phyloP scores from a whole-genome alignment of 1,140 invertebrate species.

The Cydia splendana region DNA sequence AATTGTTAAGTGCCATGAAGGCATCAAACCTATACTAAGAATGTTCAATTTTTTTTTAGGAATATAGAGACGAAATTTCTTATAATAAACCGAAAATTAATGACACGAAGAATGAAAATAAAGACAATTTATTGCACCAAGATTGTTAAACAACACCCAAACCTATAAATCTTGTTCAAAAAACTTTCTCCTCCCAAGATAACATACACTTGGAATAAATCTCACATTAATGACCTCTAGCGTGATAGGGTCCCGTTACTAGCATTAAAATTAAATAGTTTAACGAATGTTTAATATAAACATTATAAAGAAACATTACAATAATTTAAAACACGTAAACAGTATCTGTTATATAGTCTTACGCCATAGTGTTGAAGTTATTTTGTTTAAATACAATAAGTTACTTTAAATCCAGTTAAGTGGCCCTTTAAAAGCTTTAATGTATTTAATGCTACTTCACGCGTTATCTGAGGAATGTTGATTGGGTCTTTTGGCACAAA shows the following conservation, averaged over 20 bases:
- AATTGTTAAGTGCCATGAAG: no score
- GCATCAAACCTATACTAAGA: no score
- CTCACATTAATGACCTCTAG: conserved; percentile 53
- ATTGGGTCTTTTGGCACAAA: conserved; percentile 26
- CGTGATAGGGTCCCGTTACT: conserved; percentile 44
- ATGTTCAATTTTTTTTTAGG: no score
- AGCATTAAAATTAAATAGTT: conserved; percentile 6
- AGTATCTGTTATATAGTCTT: no score
- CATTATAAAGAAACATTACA: conserved; percentile 30
- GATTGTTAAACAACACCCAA: conserved; percentile 23
- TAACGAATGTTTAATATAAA: not conserved
- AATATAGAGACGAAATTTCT: not conserved
- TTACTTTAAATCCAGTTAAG: not conserved
- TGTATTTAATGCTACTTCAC: not conserved
- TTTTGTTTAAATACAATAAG: not conserved
- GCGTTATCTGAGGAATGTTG: conserved; percentile 18
- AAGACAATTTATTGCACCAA: conserved; percentile 5
- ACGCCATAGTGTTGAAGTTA: not conserved
- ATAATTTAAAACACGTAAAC: conserved; percentile 24
- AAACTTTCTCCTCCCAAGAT: conserved; percentile 37
- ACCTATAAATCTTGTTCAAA: conserved; percentile 25
- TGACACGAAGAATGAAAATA: not conserved
- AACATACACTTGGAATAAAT: conserved; percentile 41
- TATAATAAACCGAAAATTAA: not conserved
- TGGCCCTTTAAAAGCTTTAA: conserved; percentile 36